Conservation (phyloP, 2,113 vertebrate species). For the Psilopsiagon aymara region DNA sequence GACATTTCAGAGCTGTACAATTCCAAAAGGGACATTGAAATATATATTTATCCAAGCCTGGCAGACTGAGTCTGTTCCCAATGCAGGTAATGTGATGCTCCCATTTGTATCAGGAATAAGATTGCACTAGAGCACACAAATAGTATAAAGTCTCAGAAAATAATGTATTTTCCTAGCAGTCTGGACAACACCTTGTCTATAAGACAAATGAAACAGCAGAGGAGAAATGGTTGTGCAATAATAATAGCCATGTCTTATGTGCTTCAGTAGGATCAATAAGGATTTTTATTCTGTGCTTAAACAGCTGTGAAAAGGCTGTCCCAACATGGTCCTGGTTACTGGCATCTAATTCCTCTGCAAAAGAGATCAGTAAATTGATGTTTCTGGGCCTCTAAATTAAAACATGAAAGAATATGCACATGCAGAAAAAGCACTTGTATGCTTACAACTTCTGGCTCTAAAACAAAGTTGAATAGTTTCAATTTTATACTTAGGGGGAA, state of each 20-base stretch:
- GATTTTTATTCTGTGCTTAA: constrained; percentile 15
- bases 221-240: constrained; percentile 9
- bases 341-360: neutral
- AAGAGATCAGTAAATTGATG: neutral
- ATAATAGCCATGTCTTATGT: neutral
- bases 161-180: neutral
- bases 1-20: neutral
- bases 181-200: neutral
- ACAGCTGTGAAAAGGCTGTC: constrained; percentile 16
- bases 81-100: neutral
- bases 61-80: neutral
- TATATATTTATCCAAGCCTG: neutral
- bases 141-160: neutral
- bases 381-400: neutral
- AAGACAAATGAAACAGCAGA: constrained; percentile 9
- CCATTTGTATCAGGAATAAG: neutral
- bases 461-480: neutral
- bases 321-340: neutral
- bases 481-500: neutral
- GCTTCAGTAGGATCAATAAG: constrained; percentile 29
- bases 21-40: neutral
- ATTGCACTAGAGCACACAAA: neutral
- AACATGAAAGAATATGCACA: rapidly evolving
- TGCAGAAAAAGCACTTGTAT: neutral
- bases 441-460: neutral